Conservation (phyloP, 2,113 vertebrate genomes). For the Diphyllodes magnificus region DNA sequence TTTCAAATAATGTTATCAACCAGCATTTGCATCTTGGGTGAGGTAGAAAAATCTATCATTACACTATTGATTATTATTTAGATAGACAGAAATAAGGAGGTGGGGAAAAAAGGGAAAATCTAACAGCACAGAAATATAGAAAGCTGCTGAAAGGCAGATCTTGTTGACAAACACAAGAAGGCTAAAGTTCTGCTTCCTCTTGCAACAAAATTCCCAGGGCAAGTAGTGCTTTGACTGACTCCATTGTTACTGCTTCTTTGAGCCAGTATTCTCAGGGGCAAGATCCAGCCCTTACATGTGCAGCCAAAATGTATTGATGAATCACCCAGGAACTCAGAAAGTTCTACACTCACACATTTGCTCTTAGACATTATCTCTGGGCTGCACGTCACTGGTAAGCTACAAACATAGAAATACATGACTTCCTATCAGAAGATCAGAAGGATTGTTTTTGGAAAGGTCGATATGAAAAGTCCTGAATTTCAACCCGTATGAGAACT, state of each 20-base stretch:
- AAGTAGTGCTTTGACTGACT: slow-evolving; percentile 10
- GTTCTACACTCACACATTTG: not conserved
- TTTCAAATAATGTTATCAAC: not conserved
- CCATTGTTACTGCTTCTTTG: not conserved
- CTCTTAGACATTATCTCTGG: not conserved
- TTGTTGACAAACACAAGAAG: slow-evolving; percentile 20
- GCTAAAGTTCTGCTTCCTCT: slow-evolving; percentile 10
- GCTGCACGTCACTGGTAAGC: not conserved
- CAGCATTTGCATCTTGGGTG: not conserved
- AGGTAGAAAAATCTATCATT: not conserved
- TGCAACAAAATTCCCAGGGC: slow-evolving; percentile 21
- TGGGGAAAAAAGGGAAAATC: not conserved
- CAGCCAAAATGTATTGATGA: slow-evolving; percentile 1
- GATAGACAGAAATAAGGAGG: not conserved
- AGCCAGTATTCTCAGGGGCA: slow-evolving; percentile 24
- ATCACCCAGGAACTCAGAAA: not conserved
- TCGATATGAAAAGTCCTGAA: not conserved
- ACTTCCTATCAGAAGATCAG: not conserved
- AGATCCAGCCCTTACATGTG: slow-evolving; percentile 9
- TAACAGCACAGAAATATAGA: not conserved
- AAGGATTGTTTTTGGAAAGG: not conserved
- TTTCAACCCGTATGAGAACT: not conserved
- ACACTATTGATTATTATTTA: not conserved
- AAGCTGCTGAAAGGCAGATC: not conserved
- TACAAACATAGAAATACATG: not conserved